Conservation (phyloP, 2,888 invertebrate genomes). For the Candidula unifasciata region DNA sequence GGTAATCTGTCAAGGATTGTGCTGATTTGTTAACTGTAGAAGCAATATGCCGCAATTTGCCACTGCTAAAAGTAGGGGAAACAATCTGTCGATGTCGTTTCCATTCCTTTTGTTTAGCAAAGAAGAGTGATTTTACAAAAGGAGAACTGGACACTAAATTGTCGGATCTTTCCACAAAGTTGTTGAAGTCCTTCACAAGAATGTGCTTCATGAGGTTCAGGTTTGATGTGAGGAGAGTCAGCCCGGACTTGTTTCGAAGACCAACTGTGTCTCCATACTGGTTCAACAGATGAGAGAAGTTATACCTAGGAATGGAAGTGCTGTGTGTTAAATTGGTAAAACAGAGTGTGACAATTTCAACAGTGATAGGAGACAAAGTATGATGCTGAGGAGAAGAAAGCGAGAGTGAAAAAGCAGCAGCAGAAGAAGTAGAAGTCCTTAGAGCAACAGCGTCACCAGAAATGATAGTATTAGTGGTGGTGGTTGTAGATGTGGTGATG, state of each 20-base stretch:
- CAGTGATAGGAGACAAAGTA: too few relatives aligned
- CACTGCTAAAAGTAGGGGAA: conserved; percentile 18
- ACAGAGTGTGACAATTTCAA: not conserved
- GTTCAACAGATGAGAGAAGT: not conserved
- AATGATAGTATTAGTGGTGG: too few relatives aligned
- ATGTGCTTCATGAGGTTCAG: conserved; percentile 23
- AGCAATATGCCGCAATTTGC: conserved; percentile 34
- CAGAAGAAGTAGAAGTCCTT: too few relatives aligned
- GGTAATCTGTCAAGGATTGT: not conserved
- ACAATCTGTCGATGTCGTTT: conserved; percentile 25
- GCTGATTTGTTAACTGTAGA: not conserved
- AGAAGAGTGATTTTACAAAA: conserved; percentile 26
- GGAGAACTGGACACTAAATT: conserved; percentile 3
- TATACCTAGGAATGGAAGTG: not conserved
- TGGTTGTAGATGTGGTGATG: not conserved
- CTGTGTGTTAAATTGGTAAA: not conserved
- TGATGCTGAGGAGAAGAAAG: too few relatives aligned
- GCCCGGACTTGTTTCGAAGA: too few relatives aligned
- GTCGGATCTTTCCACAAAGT: conserved; percentile 22
- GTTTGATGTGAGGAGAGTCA: conserved; percentile 10
- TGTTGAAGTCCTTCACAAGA: conserved; percentile 39
- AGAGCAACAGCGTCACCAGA: too few relatives aligned
- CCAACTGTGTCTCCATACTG: conserved; percentile 29
- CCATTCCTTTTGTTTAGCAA: conserved; percentile 16
- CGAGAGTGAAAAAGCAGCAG: too few relatives aligned